Conservation (phyloP, 2,113 vertebrate genomes). For the Isurus oxyrinchus region DNA sequence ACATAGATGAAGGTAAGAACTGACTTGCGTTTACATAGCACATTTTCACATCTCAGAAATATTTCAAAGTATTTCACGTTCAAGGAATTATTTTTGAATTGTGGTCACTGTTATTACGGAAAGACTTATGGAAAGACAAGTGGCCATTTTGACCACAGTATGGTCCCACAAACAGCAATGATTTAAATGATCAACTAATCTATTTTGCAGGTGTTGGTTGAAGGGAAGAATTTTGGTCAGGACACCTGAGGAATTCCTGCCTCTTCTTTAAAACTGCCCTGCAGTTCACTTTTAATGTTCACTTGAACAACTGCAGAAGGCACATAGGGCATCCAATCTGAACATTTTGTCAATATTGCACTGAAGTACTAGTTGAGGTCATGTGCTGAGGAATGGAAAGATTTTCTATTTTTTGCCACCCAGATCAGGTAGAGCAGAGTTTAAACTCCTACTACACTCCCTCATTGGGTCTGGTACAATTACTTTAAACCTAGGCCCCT, state of each 20-base stretch:
- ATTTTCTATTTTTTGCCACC: not conserved
- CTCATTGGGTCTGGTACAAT: not conserved
- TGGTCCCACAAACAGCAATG: not conserved
- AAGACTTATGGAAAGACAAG: not conserved
- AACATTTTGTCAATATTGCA: not conserved
- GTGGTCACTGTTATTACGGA: not conserved
- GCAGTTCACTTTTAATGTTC: not conserved
- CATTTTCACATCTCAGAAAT: not conserved
- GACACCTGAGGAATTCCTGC: not conserved
- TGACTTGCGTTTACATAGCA: not conserved
- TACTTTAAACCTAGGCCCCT: too few species aligned
- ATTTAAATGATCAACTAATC: not conserved
- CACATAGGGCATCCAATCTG: not conserved
- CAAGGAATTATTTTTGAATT: not conserved
- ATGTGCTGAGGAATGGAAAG: not conserved
- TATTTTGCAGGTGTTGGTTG: not conserved
- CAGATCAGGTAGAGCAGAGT: not conserved
- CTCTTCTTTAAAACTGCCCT: not conserved
- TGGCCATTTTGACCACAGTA: not conserved
- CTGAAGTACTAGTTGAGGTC: not conserved
- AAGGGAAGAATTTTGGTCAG: not conserved
- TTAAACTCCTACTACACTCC: not conserved
- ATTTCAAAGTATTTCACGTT: not conserved
- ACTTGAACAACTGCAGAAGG: not conserved
- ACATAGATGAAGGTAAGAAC: not conserved